phyloP scores from a whole-genome alignment of 2,888 invertebrate genomes.

The Sphecodes monilicornis region DNA sequence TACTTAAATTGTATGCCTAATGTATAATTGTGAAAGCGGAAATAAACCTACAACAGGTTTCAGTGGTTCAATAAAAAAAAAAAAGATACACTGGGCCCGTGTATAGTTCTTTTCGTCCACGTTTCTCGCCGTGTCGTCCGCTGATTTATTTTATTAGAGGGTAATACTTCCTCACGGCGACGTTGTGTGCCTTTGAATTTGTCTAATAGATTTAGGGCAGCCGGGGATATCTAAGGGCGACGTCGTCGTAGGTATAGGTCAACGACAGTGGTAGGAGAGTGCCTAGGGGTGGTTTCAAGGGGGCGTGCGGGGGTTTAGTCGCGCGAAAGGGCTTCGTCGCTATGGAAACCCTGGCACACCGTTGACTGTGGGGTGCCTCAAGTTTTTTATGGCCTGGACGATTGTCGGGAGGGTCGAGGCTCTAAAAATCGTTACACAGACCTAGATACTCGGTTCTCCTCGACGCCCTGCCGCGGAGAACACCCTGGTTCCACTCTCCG shows the following conservation, averaged over 20 bases:
- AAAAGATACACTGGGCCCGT: neutral
- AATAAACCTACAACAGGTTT: too few species aligned
- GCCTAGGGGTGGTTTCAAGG: neutral
- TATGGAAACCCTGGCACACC: slow-evolving; percentile 79
- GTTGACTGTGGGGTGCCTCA: slow-evolving; percentile 78
- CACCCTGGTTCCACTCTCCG: neutral
- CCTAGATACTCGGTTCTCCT: slow-evolving; percentile 76
- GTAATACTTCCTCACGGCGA: slow-evolving; percentile 18
- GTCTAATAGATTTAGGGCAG: slow-evolving; percentile 69
- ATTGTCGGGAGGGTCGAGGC: slow-evolving; percentile 78
- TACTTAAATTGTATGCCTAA: too few species aligned
- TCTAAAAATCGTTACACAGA: slow-evolving; percentile 82
- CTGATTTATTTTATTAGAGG: slow-evolving; percentile 32
- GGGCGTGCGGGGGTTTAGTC: slow-evolving; percentile 32
- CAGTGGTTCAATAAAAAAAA: too few species aligned
- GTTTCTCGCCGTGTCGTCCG: neutral
- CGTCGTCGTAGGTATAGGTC: slow-evolving; percentile 74
- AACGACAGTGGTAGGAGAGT: slow-evolving; percentile 65
- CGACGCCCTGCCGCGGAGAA: slow-evolving; percentile 46
- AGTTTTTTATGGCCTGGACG: slow-evolving; percentile 79
- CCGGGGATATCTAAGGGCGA: slow-evolving; percentile 65
- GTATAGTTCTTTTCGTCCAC: neutral
- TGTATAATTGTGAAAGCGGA: too few species aligned
- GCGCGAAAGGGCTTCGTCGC: slow-evolving; percentile 79
- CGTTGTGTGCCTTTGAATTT: slow-evolving; percentile 47